Evolutionary conservation across 2,888 invertebrate genomes (phyloP), one percentile per base, ranked within the genome.

Genomic region (Eilema griseolum): DNA sequence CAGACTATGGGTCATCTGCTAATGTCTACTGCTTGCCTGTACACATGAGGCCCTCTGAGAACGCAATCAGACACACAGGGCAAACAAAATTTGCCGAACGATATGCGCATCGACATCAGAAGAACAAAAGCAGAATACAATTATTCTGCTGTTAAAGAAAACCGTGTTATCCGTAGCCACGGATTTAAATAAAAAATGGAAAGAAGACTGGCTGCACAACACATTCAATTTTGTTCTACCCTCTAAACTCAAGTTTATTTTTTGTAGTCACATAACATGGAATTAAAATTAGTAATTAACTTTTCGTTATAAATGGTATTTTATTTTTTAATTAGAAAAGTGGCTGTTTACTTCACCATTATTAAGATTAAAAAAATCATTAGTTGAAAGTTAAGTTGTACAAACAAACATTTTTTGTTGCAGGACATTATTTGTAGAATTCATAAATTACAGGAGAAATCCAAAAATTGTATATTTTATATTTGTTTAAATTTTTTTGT

Each of bases 401-500:
- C 2, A 52, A 20, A 52, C 52, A 52, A 52, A 52, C n/a, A 46
- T 46, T 46, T 20, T 0, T 5, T 41, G 31, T 61, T 28, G 31
- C 31, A n/a, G 28, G 31, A 61, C 16, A 60, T 31, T 64, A 28
- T 28, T 11, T 64, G n/a, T 2, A 31, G 2, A 64, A 64, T n/a
- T 14, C 37, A 64, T 59, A 64, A 56, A 62, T 66, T 66, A 69
- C 26, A 59, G 46, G 66, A 41, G 31, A 23, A 23, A 71, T 73
- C 70, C 60, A 41, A 67, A 66, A 66, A 69, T 66, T 57, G n/a
- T 60, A 41, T 64, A 64, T 41, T 23, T 66, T 72, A 66, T 52
- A 70, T 70, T 52, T 65, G 69, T 73, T 60, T 67, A 67, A 62
- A 70, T 4, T 23, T 65, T 65, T 64, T 72, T 65, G 77, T 74